phyloP scores from a whole-genome alignment of 1,140 invertebrate genomes.

The Ceratitis capitata region DNA sequence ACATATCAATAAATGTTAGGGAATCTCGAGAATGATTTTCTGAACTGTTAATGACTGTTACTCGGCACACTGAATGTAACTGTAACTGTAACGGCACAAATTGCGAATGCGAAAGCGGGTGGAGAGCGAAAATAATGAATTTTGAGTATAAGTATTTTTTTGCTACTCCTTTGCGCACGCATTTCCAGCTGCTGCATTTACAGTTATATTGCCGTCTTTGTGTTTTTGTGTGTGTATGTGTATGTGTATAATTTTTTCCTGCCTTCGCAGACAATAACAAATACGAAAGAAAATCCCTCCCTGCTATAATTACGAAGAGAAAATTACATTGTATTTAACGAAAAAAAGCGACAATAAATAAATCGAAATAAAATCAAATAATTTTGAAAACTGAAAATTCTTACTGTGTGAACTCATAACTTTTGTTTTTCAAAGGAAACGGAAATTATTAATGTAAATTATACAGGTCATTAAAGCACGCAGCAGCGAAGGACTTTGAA shows the following conservation, averaged over 20 bases:
- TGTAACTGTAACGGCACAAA: conserved; percentile 23
- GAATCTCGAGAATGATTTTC: neutral
- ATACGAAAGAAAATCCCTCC: conserved; percentile 1
- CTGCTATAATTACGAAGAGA: neutral
- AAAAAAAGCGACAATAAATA: neutral
- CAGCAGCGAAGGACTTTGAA: neutral
- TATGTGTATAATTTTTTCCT: neutral
- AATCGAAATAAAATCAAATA: neutral
- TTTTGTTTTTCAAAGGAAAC: neutral
- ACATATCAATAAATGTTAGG: neutral
- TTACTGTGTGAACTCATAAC: neutral
- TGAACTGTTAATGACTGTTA: neutral
- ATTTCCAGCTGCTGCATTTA: neutral
- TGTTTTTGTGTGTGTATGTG: neutral
- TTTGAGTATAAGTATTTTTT: neutral
- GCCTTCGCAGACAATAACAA: conserved; percentile 22
- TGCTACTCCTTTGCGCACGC: neutral
- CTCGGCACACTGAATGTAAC: too few species aligned
- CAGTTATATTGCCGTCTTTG: neutral
- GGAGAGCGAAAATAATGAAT: neutral
- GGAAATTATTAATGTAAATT: conserved; percentile 18
- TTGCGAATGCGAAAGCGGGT: neutral
- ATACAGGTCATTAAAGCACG: neutral
- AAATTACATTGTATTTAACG: neutral
- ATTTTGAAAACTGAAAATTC: too few species aligned